Conservation (phyloP, 2,888 invertebrate genomes). For the Sinotaia quadrata region DNA sequence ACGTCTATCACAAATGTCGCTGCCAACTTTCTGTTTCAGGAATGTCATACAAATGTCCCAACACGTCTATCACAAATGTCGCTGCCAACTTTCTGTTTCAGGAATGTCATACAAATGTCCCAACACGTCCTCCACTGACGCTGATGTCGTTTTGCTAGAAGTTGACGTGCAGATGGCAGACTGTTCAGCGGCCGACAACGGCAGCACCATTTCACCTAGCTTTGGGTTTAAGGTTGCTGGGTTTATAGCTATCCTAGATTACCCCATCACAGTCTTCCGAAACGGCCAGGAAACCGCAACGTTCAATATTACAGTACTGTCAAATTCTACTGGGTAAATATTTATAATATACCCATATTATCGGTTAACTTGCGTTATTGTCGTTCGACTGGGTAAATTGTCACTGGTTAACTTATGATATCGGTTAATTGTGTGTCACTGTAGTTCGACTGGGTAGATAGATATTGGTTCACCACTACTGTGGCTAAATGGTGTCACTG, state of each 20-base stretch:
- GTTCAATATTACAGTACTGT: constrained; percentile 43
- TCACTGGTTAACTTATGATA: too few species aligned
- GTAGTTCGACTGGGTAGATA: too few species aligned
- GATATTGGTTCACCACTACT: too few species aligned
- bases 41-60: too few species aligned
- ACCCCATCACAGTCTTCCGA: constrained; percentile 44
- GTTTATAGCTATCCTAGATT: constrained; percentile 47
- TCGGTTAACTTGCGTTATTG: too few species aligned
- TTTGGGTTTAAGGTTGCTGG: constrained; percentile 49
- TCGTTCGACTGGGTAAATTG: too few species aligned
- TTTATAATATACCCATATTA: too few species aligned
- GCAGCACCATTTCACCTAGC: constrained; percentile 43
- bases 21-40: too few species aligned
- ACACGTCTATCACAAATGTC: too few species aligned
- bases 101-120: constrained; percentile 44
- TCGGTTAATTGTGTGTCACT: too few species aligned
- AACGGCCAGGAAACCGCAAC: constrained; percentile 46
- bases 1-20: too few species aligned
- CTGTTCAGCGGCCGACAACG: constrained; percentile 37
- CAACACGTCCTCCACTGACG: constrained; percentile 34
- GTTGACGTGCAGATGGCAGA: constrained; percentile 61
- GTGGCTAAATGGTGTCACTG: too few species aligned
- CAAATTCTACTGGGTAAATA: constrained; percentile 41
- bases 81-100: constrained; percentile 27
- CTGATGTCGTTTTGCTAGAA: constrained; percentile 55